Evolutionary conservation across 2,888 invertebrate species (phyloP), one percentile per base, ranked within the genome.

Genomic region (Nomada ruficornis): DNA sequence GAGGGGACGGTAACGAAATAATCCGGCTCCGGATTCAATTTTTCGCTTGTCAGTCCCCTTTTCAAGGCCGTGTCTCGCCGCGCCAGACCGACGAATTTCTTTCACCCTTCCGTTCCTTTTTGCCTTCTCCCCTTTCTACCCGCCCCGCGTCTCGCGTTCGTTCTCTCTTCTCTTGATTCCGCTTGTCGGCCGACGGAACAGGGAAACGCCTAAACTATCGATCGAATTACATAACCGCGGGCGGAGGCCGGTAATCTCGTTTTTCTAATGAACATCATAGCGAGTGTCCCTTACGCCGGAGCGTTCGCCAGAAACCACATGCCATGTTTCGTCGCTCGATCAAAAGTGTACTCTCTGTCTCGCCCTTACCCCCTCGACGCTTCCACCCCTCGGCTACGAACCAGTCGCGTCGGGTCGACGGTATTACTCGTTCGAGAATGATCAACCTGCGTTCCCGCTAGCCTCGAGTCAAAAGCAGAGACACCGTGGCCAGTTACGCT

Each of bases 181-280:
- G 26, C 60, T 64, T 73, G 82, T 79, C 82, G 77, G 77, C 62
- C 68, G 81, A 62, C 77, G 82, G 88, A 84, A 89, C 81, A 70
- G 87, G 80, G 84, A 90, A 83, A 89, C 90, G 82, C 87, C 84
- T 89, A 82, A 89, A 84, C 86, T 88, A 89, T 89, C 87, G 89
- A 89, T 90, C 86, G 90, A 89, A 89, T 89, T 89, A 89, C 90
- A 84, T 83, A 89, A 89, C 87, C 82, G 72, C 65, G 72, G 74
- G 65, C 76, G 65, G 82, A 79, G 80, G 81, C 80, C 83, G 74
- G 83, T 89, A 88, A 88, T 88, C 89, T 86, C 82, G 86, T 88
- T 88, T 88, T 89, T 88, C 88, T 86, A 84, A 89, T 83, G 83
- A 88, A 88, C 88, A 75, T 84, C 80, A 65, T 71, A 73, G 68